A percentile compares a stretch with the other conserved stretches of the same genome.
Evolutionary conservation across 2,113 vertebrate species (phyloP).

Genomic region (Bubalus kerabau): DNA sequence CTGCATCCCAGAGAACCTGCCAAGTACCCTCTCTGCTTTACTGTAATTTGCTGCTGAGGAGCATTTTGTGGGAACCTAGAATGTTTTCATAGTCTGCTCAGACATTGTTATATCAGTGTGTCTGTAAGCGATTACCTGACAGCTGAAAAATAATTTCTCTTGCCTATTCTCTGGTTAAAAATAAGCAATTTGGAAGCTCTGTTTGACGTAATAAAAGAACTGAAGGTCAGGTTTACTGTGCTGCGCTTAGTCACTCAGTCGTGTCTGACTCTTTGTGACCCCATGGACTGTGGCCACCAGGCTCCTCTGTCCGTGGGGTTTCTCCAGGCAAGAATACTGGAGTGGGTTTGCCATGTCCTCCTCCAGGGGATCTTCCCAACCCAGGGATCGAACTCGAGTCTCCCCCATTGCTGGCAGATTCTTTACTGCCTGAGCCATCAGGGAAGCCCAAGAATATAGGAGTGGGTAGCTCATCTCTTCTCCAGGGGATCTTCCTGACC

Average conservation of each 20-base stretch:
- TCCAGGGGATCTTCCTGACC: neutral
- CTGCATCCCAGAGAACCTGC: neutral
- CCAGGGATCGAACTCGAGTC: neutral
- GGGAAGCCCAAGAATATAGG: neutral
- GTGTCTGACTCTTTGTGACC: neutral
- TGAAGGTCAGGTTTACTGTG: neutral
- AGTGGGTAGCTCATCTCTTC: neutral
- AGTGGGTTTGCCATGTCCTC: neutral
- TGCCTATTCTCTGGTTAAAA: slow-evolving; percentile 34
- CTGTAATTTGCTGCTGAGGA: slow-evolving; percentile 44
- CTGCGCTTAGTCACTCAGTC: neutral
- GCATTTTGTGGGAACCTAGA: slow-evolving; percentile 40
- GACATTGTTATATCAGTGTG: slow-evolving; percentile 15
- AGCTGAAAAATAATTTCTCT: slow-evolving; percentile 33
- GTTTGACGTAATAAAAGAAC: slow-evolving; percentile 17
- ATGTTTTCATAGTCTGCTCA: slow-evolving; percentile 18
- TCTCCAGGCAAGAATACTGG: neutral
- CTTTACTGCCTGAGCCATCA: neutral
- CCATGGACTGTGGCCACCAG: neutral
- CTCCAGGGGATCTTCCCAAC: neutral
- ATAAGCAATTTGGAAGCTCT: neutral
- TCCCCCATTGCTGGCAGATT: neutral
- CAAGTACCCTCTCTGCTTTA: neutral
- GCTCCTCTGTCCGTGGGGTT: neutral
- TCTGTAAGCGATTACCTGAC: slow-evolving; percentile 20